Evolutionary conservation across 2,797 vertebrate genomes (phyloP).

Genomic region (Sebastes dallii): DNA sequence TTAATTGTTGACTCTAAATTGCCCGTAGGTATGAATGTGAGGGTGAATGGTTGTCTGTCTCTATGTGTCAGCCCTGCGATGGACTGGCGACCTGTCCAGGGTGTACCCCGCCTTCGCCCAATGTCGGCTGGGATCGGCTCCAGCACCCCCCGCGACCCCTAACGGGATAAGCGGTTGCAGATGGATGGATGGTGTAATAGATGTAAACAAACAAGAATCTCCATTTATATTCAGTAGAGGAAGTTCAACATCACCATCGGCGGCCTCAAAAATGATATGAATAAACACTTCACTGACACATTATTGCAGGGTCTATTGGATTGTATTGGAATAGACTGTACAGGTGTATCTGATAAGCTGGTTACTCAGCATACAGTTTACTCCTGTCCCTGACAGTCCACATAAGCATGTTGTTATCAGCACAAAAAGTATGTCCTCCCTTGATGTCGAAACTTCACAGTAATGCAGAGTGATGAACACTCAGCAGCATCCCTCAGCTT

Average conservation of each 20-base stretch:
- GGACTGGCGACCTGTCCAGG: too few species aligned
- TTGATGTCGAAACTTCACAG: slow-evolving; percentile 27
- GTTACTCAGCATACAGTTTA: background rate
- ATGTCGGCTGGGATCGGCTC: too few species aligned
- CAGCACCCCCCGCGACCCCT: too few species aligned
- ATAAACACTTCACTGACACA: background rate
- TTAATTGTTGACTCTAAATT: too few species aligned
- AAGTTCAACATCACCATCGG: background rate
- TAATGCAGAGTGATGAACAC: slow-evolving; percentile 58
- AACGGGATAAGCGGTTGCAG: too few species aligned
- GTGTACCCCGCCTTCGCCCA: too few species aligned
- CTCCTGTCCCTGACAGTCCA: slow-evolving; percentile 4
- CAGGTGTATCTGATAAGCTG: slow-evolving; percentile 13
- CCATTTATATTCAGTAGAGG: background rate
- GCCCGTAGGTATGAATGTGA: too few species aligned
- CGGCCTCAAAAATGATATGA: background rate
- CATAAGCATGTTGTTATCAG: slow-evolving; percentile 26
- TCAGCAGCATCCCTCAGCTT: slow-evolving; percentile 28
- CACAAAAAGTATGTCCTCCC: slow-evolving; percentile 9
- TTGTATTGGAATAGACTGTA: background rate
- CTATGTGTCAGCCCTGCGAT: too few species aligned
- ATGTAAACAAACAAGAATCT: background rate
- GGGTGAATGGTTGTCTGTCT: too few species aligned
- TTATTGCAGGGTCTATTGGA: background rate
- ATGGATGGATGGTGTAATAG: too few species aligned